These are phyloP conservation scores for Monochamus saltuarius DNA, from an alignment of 1,140 invertebrate genomes.

Conservation along the genomic window DNA sequence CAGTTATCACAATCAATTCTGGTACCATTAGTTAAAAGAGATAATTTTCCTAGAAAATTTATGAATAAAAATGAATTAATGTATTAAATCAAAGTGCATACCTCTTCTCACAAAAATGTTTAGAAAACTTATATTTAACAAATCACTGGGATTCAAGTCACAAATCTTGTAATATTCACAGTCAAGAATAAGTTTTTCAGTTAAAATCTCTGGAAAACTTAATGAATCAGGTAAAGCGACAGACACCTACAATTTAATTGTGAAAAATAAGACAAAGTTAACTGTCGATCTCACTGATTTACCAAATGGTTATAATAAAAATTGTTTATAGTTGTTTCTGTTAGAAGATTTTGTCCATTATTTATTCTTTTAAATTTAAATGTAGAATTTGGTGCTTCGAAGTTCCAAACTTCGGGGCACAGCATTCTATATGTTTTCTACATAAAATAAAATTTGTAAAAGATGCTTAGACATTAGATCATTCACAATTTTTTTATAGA, in stretches of 20 bases:
- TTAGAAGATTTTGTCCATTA: slow-evolving; percentile 31
- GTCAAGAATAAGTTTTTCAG: slow-evolving; percentile 51
- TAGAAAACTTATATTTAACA: slow-evolving; percentile 57
- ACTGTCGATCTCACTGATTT: slow-evolving; percentile 31
- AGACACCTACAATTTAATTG: slow-evolving; percentile 54
- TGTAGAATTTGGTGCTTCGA: slow-evolving; percentile 51
- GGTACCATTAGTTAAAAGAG: slow-evolving; percentile 52
- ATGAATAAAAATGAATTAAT: neutral
- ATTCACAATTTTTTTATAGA: too few species aligned
- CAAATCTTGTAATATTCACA: slow-evolving; percentile 60
- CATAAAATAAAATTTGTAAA: neutral
- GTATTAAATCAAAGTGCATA: neutral
- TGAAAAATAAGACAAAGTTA: slow-evolving; percentile 9
- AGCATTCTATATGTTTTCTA: slow-evolving; percentile 53
- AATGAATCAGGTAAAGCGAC: slow-evolving; percentile 56
- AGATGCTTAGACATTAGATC: neutral
- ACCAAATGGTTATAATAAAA: slow-evolving; percentile 60
- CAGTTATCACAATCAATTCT: slow-evolving; percentile 58
- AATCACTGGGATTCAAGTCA: slow-evolving; percentile 50
- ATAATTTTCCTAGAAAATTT: slow-evolving; percentile 53
- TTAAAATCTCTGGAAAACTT: slow-evolving; percentile 50
- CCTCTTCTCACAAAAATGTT: slow-evolving; percentile 57
- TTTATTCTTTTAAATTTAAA: slow-evolving; percentile 43
- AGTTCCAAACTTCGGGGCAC: slow-evolving; percentile 58
- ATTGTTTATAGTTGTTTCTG: slow-evolving; percentile 38